Conservation (phyloP, 2,888 invertebrate species). For the Eupithecia insigniata region DNA sequence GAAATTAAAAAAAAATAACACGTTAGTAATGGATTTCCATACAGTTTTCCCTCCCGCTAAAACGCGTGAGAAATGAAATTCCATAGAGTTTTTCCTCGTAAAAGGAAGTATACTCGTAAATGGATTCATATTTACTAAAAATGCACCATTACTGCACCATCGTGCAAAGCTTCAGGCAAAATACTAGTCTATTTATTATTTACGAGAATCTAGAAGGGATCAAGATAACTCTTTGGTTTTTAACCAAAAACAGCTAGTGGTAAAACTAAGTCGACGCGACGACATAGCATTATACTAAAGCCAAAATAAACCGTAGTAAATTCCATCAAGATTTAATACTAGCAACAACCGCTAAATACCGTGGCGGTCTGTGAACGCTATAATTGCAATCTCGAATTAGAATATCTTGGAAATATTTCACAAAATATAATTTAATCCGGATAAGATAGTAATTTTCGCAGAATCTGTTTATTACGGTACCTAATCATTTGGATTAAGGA, state of each 20-base stretch:
- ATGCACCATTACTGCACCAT: no score
- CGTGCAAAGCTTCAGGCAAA: no score
- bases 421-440: neutral
- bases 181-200: no score
- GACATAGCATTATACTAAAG: neutral
- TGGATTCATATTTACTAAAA: no score
- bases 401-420: slow-evolving; percentile 20
- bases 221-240: neutral
- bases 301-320: slow-evolving; percentile 8
- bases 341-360: slow-evolving; percentile 44
- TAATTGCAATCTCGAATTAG: slow-evolving; percentile 46
- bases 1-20: no score
- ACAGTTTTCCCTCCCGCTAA: no score
- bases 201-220: no score
- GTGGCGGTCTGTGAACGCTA: slow-evolving; percentile 41
- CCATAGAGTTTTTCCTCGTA: no score
- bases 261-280: neutral
- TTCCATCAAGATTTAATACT: slow-evolving; percentile 45
- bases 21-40: no score
- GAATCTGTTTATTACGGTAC: neutral
- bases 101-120: no score
- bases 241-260: neutral
- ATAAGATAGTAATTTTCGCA: neutral
- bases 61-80: no score
- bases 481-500: neutral